Evolutionary conservation across 2,797 vertebrate genomes (phyloP), one percentile per base, ranked within the genome.

Genomic region (Microchirus variegatus): DNA sequence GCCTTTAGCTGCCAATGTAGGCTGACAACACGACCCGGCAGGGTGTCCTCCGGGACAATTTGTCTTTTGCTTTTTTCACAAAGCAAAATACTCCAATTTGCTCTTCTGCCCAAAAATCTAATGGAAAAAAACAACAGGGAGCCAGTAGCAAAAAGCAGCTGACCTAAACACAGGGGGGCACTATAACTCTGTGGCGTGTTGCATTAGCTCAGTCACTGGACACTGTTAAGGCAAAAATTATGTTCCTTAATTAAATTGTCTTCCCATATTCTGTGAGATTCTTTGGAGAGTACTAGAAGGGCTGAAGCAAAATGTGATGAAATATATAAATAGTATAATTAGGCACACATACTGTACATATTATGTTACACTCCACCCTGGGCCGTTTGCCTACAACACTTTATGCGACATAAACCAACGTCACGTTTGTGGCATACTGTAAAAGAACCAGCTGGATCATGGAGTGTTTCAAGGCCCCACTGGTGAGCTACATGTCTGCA

Each of bases 131-230:
- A 48, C 66, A 69, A 38, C 57, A 15, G 49, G 50, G 57, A 77
- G 61, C 63, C 59, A 70, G 51, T 60, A 77, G 73, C 54, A 60
- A 65, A 77, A 72, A 85, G 77, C 58, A 78, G 74, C 73, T 78
- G 68, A 87, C 69, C 81, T 75, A 75, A 84, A 82, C 84, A 85
- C 26, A 36, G 66, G 36, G 71, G 82, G 58, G 59, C 62, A 68
- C 49, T 40, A 74, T 73, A 78, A 82, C 67, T 81, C 59, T 37
- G 67, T 58, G 51, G 50, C 18, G 67, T 57, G 67, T 69, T 81
- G 15, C 49, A 69, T 44, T 72, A 59, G 35, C 49, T 53, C 19
- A 18, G 36, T 52, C 18, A 1, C 3, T 52, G 42, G 62, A 73
- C 15, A 9, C 52, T 67, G 53, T 55, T 66, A 16, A 0, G 1